A percentile compares a stretch with the other conserved stretches of the same genome.
phyloP scores from a whole-genome alignment of 1,140 invertebrate genomes.

The Phortica variegata region DNA sequence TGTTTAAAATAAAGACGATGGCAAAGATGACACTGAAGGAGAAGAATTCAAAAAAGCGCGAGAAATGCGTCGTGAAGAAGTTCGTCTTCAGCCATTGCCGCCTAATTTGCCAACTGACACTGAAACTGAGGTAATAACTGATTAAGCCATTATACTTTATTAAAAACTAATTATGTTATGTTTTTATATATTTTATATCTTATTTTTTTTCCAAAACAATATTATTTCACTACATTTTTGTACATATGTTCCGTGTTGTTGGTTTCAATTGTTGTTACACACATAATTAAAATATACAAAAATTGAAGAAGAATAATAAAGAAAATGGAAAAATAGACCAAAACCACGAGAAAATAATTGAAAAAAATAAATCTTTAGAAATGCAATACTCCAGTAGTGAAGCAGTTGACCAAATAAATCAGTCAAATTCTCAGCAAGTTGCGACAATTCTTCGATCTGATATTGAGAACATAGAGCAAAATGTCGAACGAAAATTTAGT shows the following conservation, averaged over 20 bases:
- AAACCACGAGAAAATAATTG: constrained; percentile 7
- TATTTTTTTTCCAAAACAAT: constrained; percentile 21
- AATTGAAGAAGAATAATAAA: constrained; percentile 32
- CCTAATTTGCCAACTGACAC: constrained; percentile 67
- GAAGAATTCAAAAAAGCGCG: constrained; percentile 68
- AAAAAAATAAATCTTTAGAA: too few species aligned
- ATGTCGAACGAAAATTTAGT: constrained; percentile 38
- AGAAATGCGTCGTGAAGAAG: constrained; percentile 68
- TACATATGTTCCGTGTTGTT: constrained; percentile 32
- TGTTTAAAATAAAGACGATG: constrained; percentile 57
- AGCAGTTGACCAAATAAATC: too few species aligned
- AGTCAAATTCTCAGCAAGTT: too few species aligned
- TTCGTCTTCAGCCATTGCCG: constrained; percentile 65
- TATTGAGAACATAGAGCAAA: constrained; percentile 50
- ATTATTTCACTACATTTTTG: constrained; percentile 18
- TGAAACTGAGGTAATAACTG: constrained; percentile 70
- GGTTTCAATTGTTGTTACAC: constrained; percentile 26
- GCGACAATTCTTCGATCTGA: constrained; percentile 26
- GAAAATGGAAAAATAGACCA: constrained; percentile 31
- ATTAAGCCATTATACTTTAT: constrained; percentile 1
- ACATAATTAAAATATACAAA: neutral
- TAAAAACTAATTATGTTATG: constrained; percentile 37
- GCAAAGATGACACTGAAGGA: constrained; percentile 72
- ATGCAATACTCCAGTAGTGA: too few species aligned
- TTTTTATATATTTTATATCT: constrained; percentile 40